Base-by-base conservation (phyloP, 2,113 vertebrate genomes). In the Ia io region DNA sequence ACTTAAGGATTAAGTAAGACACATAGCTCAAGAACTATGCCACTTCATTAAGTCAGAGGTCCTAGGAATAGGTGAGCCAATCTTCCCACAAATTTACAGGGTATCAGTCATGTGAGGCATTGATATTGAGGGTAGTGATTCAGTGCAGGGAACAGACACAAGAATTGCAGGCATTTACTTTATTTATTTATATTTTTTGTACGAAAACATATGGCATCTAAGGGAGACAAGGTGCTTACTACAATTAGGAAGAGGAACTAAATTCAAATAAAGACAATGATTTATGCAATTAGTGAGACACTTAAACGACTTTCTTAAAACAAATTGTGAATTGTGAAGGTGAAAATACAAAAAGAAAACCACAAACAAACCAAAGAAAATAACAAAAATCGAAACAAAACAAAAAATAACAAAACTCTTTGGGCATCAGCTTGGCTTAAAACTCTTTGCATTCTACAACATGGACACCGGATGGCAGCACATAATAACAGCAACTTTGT, bases 391-490 rank as follows among this genome's bases (percentile, higher is more conserved):
- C 3, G 5, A 83, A 49, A 23, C n/a, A 51, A 71, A 49, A 30
- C 13, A 30, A 78, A 10, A 79, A 82, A 32, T 4, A 22, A 20
- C 7, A 35, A 73, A 67, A 65, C 14, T 59, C 67, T 1, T 76
- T 2, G 51, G 56, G 20, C n/a, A 79, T 53, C 63, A 40, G 35
- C 69, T 59, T 86, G 61, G 40, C 32, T 4, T 32, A 93, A 86
- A 59, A 16, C 44, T 53, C 11, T 97, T 95, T 98, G 98, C 97
- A 98, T 98, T 98, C 98, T 98, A 88, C 49, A 63, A 63, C 97
- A 95, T 76, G 97, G 82, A 97, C 98, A 98, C 98, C 97, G 80
- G 98, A 97, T 98, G 98, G 98, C 98, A 98, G 98, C 98, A 98
- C 97, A 95, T 94, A 97, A 97, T 96, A 98, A 97, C 94, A 79